Percentiles rank a stretch among this genome's conserved stretches.
Conservation (phyloP, 1,140 invertebrate genomes). For the Lucilia cuprina region DNA sequence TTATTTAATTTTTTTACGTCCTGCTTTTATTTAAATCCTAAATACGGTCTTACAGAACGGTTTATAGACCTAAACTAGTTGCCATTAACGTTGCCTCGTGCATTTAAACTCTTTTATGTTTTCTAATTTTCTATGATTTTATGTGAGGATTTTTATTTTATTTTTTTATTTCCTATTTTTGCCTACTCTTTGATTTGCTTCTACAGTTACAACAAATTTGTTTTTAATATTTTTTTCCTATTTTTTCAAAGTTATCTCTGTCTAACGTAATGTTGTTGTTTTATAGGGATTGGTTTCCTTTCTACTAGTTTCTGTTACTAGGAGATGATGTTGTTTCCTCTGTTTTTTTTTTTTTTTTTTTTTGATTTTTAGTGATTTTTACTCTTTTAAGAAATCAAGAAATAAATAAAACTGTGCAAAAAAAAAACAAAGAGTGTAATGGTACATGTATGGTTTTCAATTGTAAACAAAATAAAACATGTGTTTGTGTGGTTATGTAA, state of each 20-base stretch:
- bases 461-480: no score
- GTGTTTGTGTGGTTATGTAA: neutral
- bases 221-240: neutral
- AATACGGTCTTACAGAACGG: neutral
- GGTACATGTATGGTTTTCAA: no score
- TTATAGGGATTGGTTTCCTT: constrained; percentile 6
- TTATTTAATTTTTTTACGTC: constrained; percentile 8
- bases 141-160: neutral
- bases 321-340: neutral
- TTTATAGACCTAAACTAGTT: constrained; percentile 20
- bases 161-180: neutral
- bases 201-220: neutral
- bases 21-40: neutral
- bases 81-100: constrained; percentile 16
- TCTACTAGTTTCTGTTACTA: neutral
- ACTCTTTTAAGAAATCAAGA: neutral
- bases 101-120: constrained; percentile 21
- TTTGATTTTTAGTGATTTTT: neutral
- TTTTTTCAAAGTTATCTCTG: neutral
- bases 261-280: neutral
- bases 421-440: neutral
- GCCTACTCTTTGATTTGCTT: neutral
- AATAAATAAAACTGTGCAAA: neutral
- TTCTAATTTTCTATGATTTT: neutral
- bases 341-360: neutral